A percentile compares a stretch with the other conserved stretches of the same genome.
Conservation (phyloP, 1,140 invertebrate species). For the Hetaerina americana region DNA sequence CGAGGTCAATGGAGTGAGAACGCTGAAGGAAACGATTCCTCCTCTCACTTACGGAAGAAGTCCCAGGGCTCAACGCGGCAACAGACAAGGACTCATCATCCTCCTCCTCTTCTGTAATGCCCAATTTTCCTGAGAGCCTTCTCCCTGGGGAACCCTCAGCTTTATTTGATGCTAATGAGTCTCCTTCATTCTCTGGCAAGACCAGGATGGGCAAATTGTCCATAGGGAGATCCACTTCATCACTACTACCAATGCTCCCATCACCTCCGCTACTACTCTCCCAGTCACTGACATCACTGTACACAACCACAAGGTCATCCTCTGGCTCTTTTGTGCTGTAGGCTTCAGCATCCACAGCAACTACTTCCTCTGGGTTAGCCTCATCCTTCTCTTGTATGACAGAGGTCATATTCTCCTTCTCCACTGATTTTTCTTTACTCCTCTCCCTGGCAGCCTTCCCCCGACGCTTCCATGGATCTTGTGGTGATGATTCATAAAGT, state of each 20-base stretch:
- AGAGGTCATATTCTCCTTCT: neutral
- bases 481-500: neutral
- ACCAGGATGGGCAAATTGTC: neutral
- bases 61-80: neutral
- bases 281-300: neutral
- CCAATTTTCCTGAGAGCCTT: neutral
- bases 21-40: neutral
- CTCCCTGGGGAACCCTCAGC: neutral
- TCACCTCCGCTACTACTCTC: neutral
- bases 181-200: neutral
- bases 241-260: neutral
- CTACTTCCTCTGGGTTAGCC: neutral
- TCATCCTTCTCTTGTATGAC: neutral
- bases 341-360: neutral
- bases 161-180: neutral
- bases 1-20: neutral
- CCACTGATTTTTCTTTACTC: neutral
- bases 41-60: neutral
- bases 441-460: neutral
- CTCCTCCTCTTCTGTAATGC: neutral
- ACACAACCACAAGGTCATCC: neutral
- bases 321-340: neutral
- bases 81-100: neutral
- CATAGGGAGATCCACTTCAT: neutral
- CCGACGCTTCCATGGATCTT: neutral